A percentile compares a stretch with the other conserved stretches of the same genome.
phyloP scores from a whole-genome alignment of 2,113 vertebrate species.

The Mustela nigripes region DNA sequence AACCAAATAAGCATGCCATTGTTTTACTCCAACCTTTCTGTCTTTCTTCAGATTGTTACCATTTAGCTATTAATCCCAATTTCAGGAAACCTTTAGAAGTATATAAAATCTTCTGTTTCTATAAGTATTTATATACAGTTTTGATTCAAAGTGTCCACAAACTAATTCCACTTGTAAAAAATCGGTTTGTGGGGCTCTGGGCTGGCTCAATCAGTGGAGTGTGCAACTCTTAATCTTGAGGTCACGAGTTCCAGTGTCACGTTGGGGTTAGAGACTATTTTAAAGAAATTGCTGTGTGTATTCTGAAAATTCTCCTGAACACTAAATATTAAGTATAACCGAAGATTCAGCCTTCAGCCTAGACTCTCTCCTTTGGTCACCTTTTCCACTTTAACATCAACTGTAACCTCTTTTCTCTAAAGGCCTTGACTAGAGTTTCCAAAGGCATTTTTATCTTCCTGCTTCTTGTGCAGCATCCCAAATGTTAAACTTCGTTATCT shows the following conservation, averaged over 20 bases:
- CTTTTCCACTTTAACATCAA: not conserved
- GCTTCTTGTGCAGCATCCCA: slow-evolving; percentile 38
- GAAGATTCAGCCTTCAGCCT: not conserved
- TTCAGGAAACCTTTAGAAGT: not conserved
- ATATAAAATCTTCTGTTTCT: not conserved
- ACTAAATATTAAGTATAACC: not conserved
- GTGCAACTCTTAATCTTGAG: not conserved
- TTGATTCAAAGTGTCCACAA: not conserved
- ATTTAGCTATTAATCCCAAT: slow-evolving; percentile 29
- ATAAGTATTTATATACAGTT: not conserved
- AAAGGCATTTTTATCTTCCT: slow-evolving; percentile 7
- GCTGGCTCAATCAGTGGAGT: not conserved
- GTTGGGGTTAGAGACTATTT: not conserved
- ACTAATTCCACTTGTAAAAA: not conserved
- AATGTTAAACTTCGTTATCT: not conserved
- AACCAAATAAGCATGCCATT: slow-evolving; percentile 37
- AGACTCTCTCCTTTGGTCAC: not conserved
- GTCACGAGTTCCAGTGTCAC: not conserved
- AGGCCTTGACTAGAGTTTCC: not conserved
- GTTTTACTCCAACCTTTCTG: not conserved
- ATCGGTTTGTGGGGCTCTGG: not conserved
- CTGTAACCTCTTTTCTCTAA: not conserved
- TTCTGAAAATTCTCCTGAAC: not conserved
- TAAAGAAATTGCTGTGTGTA: not conserved
- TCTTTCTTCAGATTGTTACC: slow-evolving; percentile 27